Evolutionary conservation across 2,888 invertebrate genomes (phyloP).

Genomic region (Drosophila atroscutellata): DNA sequence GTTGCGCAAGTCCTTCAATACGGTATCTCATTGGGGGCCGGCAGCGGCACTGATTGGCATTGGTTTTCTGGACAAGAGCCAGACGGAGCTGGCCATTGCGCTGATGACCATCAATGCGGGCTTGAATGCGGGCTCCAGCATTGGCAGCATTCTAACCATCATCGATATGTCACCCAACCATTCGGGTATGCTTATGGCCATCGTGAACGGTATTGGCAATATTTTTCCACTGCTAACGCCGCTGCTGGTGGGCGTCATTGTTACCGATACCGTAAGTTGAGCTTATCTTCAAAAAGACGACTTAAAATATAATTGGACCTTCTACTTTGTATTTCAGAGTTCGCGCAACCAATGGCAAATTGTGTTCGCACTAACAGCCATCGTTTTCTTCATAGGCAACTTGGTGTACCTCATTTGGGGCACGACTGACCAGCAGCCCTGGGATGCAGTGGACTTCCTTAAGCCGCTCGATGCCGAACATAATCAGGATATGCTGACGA

Average conservation of each 20-base stretch:
- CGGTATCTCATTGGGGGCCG: constrained; percentile 85
- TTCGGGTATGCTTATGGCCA: constrained; percentile 88
- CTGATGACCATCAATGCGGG: constrained; percentile 87
- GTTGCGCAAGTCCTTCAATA: constrained; percentile 74
- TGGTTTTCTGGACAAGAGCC: constrained; percentile 85
- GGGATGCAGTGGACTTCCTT: constrained; percentile 86
- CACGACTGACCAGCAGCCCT: constrained; percentile 88
- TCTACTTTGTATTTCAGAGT: constrained; percentile 43
- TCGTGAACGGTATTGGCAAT: constrained; percentile 87
- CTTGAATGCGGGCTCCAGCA: constrained; percentile 72
- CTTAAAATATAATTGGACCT: neutral
- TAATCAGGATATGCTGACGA: neutral
- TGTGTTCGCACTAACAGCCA: constrained; percentile 89
- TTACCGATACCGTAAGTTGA: constrained; percentile 81
- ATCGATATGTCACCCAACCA: constrained; percentile 89
- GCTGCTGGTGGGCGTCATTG: constrained; percentile 86
- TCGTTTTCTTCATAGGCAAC: constrained; percentile 89
- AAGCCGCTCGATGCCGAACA: constrained; percentile 40
- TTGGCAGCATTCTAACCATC: constrained; percentile 86
- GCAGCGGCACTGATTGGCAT: constrained; percentile 86
- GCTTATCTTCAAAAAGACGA: neutral
- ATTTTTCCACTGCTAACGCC: constrained; percentile 88
- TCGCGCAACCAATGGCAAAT: constrained; percentile 89
- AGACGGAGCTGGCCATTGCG: constrained; percentile 84
- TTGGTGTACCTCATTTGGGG: constrained; percentile 89